A percentile compares a stretch with the other conserved stretches of the same genome.
phyloP scores from a whole-genome alignment of 2,888 invertebrate species.

The Nomada ferruginata region DNA sequence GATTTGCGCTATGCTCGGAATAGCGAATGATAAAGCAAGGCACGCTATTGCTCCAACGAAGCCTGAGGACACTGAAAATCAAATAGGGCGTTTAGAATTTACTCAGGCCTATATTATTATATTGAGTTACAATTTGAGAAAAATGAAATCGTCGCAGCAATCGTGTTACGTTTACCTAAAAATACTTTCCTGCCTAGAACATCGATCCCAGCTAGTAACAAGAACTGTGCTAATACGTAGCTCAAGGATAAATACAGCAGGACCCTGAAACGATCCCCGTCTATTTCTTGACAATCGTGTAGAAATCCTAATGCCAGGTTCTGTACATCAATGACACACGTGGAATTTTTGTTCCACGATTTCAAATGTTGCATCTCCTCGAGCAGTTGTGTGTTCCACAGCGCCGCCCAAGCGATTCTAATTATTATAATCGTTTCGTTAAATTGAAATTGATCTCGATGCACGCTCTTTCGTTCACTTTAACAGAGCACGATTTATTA shows the following conservation, averaged over 20 bases:
- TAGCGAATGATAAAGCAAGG: constrained; percentile 59
- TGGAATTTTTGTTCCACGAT: constrained; percentile 32
- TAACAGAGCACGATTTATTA: constrained; percentile 39
- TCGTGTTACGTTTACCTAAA: constrained; percentile 53
- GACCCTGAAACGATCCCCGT: constrained; percentile 64
- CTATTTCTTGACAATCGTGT: constrained; percentile 65
- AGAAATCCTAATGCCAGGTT: constrained; percentile 65
- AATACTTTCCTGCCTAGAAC: constrained; percentile 67
- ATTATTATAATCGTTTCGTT: neutral
- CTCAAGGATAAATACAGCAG: constrained; percentile 69
- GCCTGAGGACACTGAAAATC: constrained; percentile 61
- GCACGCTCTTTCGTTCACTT: neutral
- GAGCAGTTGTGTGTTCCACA: constrained; percentile 71
- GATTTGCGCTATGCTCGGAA: constrained; percentile 36
- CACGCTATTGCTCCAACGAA: constrained; percentile 67
- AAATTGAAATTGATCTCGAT: neutral
- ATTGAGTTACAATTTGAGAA: too few species aligned
- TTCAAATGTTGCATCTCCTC: constrained; percentile 42
- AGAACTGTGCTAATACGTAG: constrained; percentile 71
- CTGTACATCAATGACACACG: constrained; percentile 61
- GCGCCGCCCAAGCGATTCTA: constrained; percentile 72
- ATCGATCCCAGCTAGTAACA: constrained; percentile 71
- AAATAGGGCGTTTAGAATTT: neutral
- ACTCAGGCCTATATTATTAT: too few species aligned
- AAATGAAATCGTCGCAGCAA: neutral